Evolutionary conservation across 2,888 invertebrate genomes (phyloP).

Genomic region (Operophtera brumata): DNA sequence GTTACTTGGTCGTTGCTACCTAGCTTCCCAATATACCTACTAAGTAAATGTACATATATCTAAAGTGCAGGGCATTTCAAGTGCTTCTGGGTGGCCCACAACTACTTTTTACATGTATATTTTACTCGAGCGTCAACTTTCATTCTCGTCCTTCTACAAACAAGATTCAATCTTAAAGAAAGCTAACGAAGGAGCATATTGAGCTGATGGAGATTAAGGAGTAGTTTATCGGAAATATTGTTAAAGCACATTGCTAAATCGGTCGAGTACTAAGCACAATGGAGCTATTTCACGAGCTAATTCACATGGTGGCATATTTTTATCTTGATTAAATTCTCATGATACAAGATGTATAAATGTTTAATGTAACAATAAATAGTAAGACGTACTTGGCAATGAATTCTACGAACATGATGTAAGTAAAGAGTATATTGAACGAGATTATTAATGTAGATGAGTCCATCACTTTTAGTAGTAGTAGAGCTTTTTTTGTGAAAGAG

Average conservation of each 20-base stretch:
- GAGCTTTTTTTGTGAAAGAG: no score
- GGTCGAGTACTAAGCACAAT: conserved; percentile 67
- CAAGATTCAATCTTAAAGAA: conserved; percentile 60
- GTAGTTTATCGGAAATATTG: conserved; percentile 62
- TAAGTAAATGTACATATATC: not conserved
- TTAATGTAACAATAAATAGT: not conserved
- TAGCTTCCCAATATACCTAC: not conserved
- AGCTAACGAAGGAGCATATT: conserved; percentile 46
- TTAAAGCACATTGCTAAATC: conserved; percentile 66
- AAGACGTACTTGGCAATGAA: not conserved
- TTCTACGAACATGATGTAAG: not conserved
- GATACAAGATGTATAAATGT: conserved; percentile 5
- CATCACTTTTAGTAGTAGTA: no score
- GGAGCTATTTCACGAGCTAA: conserved; percentile 73
- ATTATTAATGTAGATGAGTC: no score
- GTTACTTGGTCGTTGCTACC: not conserved
- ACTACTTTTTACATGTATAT: conserved; percentile 68
- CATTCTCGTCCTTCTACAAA: conserved; percentile 48
- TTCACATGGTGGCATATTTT: conserved; percentile 63
- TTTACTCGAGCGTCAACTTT: conserved; percentile 64
- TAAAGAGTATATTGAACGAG: not conserved
- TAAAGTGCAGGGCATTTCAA: conserved; percentile 12
- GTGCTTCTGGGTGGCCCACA: conserved; percentile 70
- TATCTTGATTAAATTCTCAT: conserved; percentile 32
- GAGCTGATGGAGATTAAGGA: conserved; percentile 42